Percentiles rank a stretch among this genome's conserved stretches.
Conservation (phyloP, 2,888 invertebrate species). For the Muscina levida region DNA sequence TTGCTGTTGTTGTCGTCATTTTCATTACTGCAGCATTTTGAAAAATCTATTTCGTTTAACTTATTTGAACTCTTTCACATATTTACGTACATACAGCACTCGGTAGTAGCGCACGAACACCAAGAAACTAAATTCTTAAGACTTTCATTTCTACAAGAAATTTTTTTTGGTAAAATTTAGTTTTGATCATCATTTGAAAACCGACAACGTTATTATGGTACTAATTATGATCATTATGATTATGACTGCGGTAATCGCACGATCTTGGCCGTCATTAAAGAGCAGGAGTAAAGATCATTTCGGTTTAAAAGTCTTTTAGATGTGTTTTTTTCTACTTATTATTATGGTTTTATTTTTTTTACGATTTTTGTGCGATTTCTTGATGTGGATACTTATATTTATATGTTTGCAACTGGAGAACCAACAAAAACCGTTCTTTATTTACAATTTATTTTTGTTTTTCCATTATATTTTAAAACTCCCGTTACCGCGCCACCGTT, state of each 20-base stretch:
- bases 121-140: neutral
- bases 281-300: slow-evolving; percentile 33
- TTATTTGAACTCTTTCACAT: slow-evolving; percentile 52
- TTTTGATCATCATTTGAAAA: slow-evolving; percentile 10
- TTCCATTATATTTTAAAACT: neutral
- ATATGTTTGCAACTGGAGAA: slow-evolving; percentile 16
- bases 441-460: slow-evolving; percentile 12
- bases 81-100: neutral
- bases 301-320: slow-evolving; percentile 30
- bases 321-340: slow-evolving; percentile 8
- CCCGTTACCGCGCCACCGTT: neutral
- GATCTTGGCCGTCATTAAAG: neutral
- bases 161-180: slow-evolving; percentile 1
- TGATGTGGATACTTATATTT: too few relatives aligned
- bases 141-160: slow-evolving; percentile 56
- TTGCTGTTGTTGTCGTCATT: slow-evolving; percentile 3
- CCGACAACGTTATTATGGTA: slow-evolving; percentile 5
- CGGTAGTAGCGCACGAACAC: slow-evolving; percentile 6
- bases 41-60: slow-evolving; percentile 52
- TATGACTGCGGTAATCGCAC: neutral
- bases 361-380: neutral
- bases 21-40: slow-evolving; percentile 23
- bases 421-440: slow-evolving; percentile 45
- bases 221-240: neutral
- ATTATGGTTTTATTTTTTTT: slow-evolving; percentile 9